Base-by-base conservation (phyloP, 2,888 invertebrate genomes). In the Lamellibrachia satsuma region DNA sequence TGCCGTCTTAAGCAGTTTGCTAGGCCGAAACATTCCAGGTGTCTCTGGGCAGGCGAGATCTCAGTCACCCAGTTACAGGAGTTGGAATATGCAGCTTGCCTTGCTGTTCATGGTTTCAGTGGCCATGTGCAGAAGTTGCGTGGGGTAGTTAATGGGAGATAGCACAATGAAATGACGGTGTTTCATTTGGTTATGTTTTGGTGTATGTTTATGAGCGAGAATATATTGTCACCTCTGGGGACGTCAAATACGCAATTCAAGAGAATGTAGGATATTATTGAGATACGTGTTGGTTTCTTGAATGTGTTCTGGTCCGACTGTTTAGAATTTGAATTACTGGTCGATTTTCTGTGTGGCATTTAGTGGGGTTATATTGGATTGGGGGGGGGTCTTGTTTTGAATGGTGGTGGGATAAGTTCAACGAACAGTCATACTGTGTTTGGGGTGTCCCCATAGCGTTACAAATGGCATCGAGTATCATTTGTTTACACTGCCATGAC, bases 371-470 rank as follows among this genome's bases (percentile, higher is more conserved):
- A 15, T 75, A 6, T 75, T 6, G 22, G 6, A 75, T 22, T 3
- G 75, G 75, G 75, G 11, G 75, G 75, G 75, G 75, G 75, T 75
- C 75, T 75, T 75, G 75, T 75, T 60, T 75, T 75, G 22, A 75
- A 75, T 22, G 75, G 75, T 75, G 75, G 22, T 22, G 75, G 75
- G 75, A 22, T 75, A 75, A 39, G 39, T 39, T 39, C 39, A 39
- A 39, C 39, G 39, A 39, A 39, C 39, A 39, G 39, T 75, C 75
- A 75, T 75, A 4, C 75, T 39, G 39, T 39, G 39, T 39, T 39
- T 39, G 9, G 15, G 15, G 75, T 15, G 75, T 75, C 4, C 75
- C 15, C 15, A 75, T 75, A 6, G 15, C 75, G n/a, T 6, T 75
- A 75, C 75, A 15, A 6, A 75, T 75, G 75, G 75, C 75, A n/a